Conservation (phyloP, 2,888 invertebrate genomes). For the Ischnura elegans region DNA sequence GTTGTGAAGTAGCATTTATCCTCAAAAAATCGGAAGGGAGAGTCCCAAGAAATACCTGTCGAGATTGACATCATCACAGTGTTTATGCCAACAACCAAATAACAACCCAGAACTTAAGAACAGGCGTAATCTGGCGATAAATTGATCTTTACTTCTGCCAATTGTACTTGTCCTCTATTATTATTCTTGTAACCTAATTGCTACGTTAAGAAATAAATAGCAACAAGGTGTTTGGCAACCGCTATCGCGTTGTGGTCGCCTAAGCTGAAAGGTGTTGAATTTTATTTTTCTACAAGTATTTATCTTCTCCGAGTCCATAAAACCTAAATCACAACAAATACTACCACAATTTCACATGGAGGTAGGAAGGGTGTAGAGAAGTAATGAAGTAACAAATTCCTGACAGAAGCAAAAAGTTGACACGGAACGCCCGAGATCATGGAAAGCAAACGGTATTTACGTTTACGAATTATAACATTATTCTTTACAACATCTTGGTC, state of each 20-base stretch:
- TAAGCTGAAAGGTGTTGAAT: too few species aligned
- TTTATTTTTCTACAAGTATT: too few species aligned
- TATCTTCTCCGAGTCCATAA: too few species aligned
- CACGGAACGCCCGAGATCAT: neutral
- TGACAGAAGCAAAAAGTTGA: neutral
- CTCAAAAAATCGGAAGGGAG: slow-evolving; percentile 89
- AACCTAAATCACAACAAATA: too few species aligned
- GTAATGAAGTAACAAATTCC: neutral
- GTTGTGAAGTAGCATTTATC: slow-evolving; percentile 78
- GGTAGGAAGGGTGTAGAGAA: too few species aligned
- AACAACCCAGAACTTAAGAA: slow-evolving; percentile 10
- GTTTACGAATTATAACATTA: neutral
- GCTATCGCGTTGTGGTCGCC: too few species aligned
- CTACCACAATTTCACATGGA: too few species aligned
- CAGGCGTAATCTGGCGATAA: neutral
- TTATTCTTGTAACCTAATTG: neutral
- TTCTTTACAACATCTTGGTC: neutral
- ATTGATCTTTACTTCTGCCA: neutral
- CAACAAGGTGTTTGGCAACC: too few species aligned
- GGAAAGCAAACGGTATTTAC: slow-evolving; percentile 16
- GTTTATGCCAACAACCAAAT: neutral
- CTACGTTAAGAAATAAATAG: too few species aligned
- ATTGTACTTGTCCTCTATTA: neutral
- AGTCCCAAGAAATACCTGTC: slow-evolving; percentile 88
- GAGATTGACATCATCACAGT: neutral